Base-by-base conservation (phyloP, 2,888 invertebrate species). In the Papilio elwesi region DNA sequence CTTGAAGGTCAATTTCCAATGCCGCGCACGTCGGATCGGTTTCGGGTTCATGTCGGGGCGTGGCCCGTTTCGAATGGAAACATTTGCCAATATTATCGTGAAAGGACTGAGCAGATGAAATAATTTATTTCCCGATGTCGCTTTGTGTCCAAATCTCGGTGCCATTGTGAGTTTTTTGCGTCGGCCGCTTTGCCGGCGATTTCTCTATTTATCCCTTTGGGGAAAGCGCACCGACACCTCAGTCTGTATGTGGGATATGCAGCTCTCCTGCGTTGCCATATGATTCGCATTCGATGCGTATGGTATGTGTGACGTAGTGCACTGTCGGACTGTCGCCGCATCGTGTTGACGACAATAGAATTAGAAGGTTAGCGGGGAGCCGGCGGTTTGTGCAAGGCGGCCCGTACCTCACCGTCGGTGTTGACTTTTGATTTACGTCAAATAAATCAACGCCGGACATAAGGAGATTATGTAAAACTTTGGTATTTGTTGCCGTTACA, bases 11-110 rank as follows among this genome's bases (percentile, higher is more conserved):
- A 74, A 65, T 76, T 75, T 38, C 51, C 70, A 72, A 71, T 68
- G 68, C 66, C 69, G 38, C 55, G 57, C 68, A 71, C 64, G 68
- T 52, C 84, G 84, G 83, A 83, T 84, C 84, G 83, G 74, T 80
- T 82, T 84, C 83, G 82, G 84, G 84, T 83, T 85, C 85, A 78
- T 83, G 77, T 77, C 86, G 85, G 90, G 93, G 93, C 93, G 93
- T 93, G 92, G 93, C 87, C 81, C 85, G 88, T 89, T 85, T 87
- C 90, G 88, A 92, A 93, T 93, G 89, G 92, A 93, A 93, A 93
- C 93, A 93, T 93, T 93, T 93, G 93, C 92, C 88, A 93, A 93
- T 93, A 93, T 93, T 93, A 92, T 92, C 89, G 87, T 91, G 91
- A 92, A 93, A 92, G 92, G 91, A 88, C 88, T 89, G 90, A 91